These are phyloP conservation scores for Peromyscus attwateri DNA, from an alignment of 2,797 vertebrate genomes.

Conservation along the genomic window DNA sequence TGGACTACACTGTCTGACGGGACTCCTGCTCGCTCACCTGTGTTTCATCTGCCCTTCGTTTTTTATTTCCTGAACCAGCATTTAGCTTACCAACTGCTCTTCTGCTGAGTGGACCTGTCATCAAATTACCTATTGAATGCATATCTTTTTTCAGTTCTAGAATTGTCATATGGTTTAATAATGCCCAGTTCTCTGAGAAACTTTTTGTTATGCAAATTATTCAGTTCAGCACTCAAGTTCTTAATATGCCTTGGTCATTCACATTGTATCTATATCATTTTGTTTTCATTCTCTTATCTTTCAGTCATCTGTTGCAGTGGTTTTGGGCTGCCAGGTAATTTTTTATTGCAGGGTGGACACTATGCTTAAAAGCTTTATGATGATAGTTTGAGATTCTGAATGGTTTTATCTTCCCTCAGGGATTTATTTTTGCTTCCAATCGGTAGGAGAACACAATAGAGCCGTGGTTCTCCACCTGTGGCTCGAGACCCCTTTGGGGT, in stretches of 20 bases:
- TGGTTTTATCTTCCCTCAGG: not conserved
- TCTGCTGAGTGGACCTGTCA: not conserved
- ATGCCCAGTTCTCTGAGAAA: not conserved
- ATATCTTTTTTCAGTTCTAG: not conserved
- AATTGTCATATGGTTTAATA: not conserved
- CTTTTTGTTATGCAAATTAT: not conserved
- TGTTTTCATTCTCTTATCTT: not conserved
- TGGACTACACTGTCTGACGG: not conserved
- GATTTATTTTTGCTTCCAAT: constrained; percentile 47
- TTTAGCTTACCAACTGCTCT: constrained; percentile 5
- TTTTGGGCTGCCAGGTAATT: not conserved
- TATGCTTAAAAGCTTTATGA: not conserved
- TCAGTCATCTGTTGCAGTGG: not conserved
- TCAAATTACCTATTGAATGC: not conserved
- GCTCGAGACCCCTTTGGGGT: not conserved
- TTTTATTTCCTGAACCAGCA: constrained; percentile 39
- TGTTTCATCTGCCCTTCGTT: not conserved
- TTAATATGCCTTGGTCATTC: not conserved
- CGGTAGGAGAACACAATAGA: not conserved
- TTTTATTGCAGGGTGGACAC: not conserved
- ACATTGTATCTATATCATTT: not conserved
- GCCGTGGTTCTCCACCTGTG: not conserved
- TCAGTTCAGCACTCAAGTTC: not conserved
- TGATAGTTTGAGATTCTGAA: not conserved
- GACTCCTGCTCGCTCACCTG: not conserved